Percentiles rank a stretch among this genome's conserved stretches.
Evolutionary conservation across 2,113 vertebrate genomes (phyloP).

Genomic region (Cyprinodon brontotheroides): DNA sequence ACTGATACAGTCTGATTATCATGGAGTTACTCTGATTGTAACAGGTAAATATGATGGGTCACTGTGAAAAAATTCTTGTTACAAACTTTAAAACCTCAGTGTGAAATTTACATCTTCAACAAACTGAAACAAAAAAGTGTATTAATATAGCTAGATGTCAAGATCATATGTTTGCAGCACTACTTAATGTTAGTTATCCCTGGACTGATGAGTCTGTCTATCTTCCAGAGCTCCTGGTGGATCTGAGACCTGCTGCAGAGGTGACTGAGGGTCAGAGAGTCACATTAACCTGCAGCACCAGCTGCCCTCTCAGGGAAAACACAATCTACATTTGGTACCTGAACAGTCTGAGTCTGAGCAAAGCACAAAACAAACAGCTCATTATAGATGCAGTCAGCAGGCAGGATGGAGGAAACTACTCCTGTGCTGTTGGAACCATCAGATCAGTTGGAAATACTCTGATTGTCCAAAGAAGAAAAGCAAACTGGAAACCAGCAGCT

Average conservation of each 20-base stretch:
- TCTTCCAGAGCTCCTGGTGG: constrained; percentile 23
- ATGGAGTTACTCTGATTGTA: constrained; percentile 15
- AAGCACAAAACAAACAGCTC: neutral
- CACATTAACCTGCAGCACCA: constrained; percentile 43
- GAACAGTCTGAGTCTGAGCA: rapidly evolving
- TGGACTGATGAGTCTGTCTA: neutral
- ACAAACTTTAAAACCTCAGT: neutral
- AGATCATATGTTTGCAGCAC: neutral
- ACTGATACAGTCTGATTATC: neutral
- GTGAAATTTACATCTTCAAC: neutral
- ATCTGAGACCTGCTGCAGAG: neutral
- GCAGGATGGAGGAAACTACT: constrained; percentile 19
- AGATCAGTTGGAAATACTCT: neutral
- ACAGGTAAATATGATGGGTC: constrained; percentile 14
- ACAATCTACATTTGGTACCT: constrained; percentile 37
- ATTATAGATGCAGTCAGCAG: neutral
- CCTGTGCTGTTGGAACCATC: neutral
- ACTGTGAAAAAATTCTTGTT: neutral
- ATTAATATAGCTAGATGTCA: neutral
- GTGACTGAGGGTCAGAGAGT: constrained; percentile 44
- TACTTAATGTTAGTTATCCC: neutral
- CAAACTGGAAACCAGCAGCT: neutral
- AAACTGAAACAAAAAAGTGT: neutral
- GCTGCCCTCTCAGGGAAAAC: constrained; percentile 33
- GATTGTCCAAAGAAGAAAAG: neutral